Base-by-base conservation (phyloP, 2,113 vertebrate species). In the Ciconia maguari region DNA sequence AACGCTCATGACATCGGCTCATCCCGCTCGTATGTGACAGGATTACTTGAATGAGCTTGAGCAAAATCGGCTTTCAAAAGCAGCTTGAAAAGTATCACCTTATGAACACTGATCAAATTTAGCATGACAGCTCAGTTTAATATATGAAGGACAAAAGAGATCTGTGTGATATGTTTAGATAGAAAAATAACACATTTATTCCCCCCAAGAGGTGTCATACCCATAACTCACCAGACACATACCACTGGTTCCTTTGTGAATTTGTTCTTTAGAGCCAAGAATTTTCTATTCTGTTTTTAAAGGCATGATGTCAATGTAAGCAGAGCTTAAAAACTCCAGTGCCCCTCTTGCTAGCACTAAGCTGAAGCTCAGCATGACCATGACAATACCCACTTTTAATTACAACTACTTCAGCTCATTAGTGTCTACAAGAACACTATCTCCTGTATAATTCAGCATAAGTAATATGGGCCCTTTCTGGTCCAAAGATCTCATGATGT, bases 91-190 rank as follows among this genome's bases (percentile, higher is more conserved):
- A 94, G 83, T 44, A 81, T 64, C 87, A 95, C 75, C 84, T 65
- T 77, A 49, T 46, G 93, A 95, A 57, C 92, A 74, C 86, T 89
- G 80, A 94, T 75, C 7, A 1, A 92, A 93, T 84, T 69, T 29
- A 89, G 85, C 68, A 38, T 69, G 88, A 90, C 96, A 92, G 92
- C 69, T 94, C 95, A 75, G 90, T 68, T 96, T 71, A 92, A 96
- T 64, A 68, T 41, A 78, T 16, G 72, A 78, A 82, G 86, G 89
- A 91, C 89, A 93, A 76, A 61, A 83, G 55, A 84, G 89, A 96
- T 83, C 86, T 84, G 64, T 81, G 83, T 71, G 94, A 60, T 90
- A 51, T 55, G 68, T 92, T 94, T 94, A 78, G 64, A 86, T 24
- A 83, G 76, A 81, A 93, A 74, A 95, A 83, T 41, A 94, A 89